Base-by-base conservation (phyloP, 2,888 invertebrate species). In the Tetrapedia diversipes region DNA sequence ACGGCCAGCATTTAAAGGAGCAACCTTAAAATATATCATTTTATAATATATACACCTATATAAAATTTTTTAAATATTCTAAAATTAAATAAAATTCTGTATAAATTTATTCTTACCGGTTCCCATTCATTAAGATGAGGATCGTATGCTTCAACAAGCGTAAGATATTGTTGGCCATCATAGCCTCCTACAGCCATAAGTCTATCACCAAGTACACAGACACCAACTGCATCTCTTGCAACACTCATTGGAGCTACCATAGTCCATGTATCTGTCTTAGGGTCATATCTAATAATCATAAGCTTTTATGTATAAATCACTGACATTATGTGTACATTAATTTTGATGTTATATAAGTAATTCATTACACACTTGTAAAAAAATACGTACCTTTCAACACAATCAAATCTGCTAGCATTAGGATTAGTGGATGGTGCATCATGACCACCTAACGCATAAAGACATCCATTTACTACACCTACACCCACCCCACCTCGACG, bases 371-470 rank as follows among this genome's bases (percentile, higher is more conserved):
- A 24, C 4, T 34, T 19, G 16, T 29, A 2, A 2, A 63, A 2
- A 56, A 3, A 29, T 54, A 16, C 32, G 39, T 56, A 98, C 92
- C 98, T 95, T 93, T 98, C 98, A 16, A 98, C 97, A 88, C 97
- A 98, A 86, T 97, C 96, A 83, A 97, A 96, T 86, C 97, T 94
- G 68, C 95, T 95, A 4, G 97, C 96, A 69, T 95, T 94, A 0
- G 96, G 96, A 92, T 96, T 96, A 87, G 96, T 96, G 29, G 97
- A 96, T 0, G 98, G 98, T 11, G 98, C 97, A 92, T 98, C 98
- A 92, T 98, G 97, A 0, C 98, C 98, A 34, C 98, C 98, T 79
- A 98, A 93, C 1, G 98, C 98, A 92, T 98, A 98, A 61, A 98
- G 93, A 91, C 94, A 97, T 0, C 98, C 98, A 90, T 97, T 96